These are phyloP conservation scores for Pantelozetes paolii DNA, from an alignment of 2,888 invertebrate species.

Conservation along the genomic window DNA sequence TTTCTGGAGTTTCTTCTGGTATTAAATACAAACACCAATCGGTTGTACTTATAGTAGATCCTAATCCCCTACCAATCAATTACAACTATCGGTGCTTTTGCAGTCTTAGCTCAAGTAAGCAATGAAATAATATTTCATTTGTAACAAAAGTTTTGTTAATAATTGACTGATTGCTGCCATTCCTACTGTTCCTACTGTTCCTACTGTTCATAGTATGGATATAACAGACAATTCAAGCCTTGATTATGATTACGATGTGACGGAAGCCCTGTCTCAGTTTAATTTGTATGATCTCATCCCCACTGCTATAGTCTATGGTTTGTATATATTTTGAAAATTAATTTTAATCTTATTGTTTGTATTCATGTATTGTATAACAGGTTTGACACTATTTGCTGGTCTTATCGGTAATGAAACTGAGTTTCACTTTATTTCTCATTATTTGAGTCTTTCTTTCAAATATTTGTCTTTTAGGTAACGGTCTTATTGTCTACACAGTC, in stretches of 20 bases:
- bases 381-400: conserved; percentile 13
- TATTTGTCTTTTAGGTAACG: conserved; percentile 55
- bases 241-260: conserved; percentile 35
- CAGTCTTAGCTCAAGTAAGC: background rate
- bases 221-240: background rate
- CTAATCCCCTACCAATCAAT: conserved; percentile 22
- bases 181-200: background rate
- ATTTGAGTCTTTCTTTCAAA: background rate
- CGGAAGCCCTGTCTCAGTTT: background rate
- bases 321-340: conserved; percentile 49
- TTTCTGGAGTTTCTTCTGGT: background rate
- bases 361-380: background rate
- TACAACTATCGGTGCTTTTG: background rate
- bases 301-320: conserved; percentile 56
- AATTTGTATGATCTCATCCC: conserved; percentile 38
- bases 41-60: background rate
- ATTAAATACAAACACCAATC: background rate
- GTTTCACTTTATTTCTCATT: background rate
- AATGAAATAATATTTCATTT: too few species aligned
- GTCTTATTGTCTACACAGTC: conserved; percentile 60
- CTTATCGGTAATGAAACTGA: background rate
- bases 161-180: background rate
- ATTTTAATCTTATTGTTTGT: background rate
- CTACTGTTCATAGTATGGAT: background rate
- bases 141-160: background rate